Base-by-base conservation (phyloP, 2,113 vertebrate species). In the Tenrec ecaudatus region DNA sequence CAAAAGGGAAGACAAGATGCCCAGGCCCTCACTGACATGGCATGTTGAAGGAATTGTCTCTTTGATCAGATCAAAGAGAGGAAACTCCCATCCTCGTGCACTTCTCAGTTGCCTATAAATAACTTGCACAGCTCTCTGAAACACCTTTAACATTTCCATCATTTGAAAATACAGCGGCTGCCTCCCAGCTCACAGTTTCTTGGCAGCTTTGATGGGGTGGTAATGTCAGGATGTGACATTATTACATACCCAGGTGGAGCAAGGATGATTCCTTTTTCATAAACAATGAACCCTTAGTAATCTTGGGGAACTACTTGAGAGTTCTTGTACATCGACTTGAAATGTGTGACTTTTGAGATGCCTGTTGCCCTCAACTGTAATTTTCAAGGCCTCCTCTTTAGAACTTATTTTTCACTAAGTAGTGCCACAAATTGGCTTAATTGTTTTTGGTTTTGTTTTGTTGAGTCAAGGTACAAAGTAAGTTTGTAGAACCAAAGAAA, bases 181-280 rank as follows among this genome's bases (percentile, higher is more conserved):
- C 64, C 58, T 78, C 57, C 36, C 57, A 75, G 38, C 64, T 93
- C 89, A 85, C 81, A 73, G 89, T 90, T 53, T 17, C 64, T 83
- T 6, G 0, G 29, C 31, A 89, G 82, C 77, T 82, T 86, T 91
- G 77, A 89, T 89, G 64, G 62, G 36, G 3, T 12, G 6, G 16
- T 89, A 79, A 91, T 86, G 57, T 86, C 91, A 89, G 86, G 77
- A 75, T 75, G 71, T 82, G 86, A 86, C 85, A 75, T 79, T 86
- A 85, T 62, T 89, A 36, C 66, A 73, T 60, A 60, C 17, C 40
- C 81, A 86, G 81, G 36, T 79, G 69, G 25, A 36, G 60, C 75
- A 78, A 27, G 68, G 57, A 82, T 60, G 6, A 86, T 78, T 38
- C 25, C 31, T 64, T 81, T 85, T 73, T 62, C 58, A 83, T 82